Evolutionary conservation across 2,797 vertebrate species (phyloP), one percentile per base, ranked within the genome.

Genomic region (Pseudopleuronectes americanus): DNA sequence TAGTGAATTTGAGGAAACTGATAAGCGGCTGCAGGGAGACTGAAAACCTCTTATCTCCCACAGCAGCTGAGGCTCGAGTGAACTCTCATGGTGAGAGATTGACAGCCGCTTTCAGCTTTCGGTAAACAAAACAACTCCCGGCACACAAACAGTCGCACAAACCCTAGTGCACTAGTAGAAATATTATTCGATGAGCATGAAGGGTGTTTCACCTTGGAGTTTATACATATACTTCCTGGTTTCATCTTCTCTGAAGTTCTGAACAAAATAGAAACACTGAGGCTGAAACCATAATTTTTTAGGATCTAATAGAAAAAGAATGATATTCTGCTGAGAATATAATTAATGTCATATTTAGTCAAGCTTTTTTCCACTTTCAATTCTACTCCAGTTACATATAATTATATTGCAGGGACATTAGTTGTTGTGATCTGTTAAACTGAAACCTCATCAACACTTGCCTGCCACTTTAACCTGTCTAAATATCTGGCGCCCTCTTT

Each of bases 61-160:
- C 45, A 21, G 55, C 63, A 61, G 73, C 80, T 1, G 9, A 81
- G 62, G 59, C 65, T 56, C 24, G 58, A 80, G 64, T 55, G 61
- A 64, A 76, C 67, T 73, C 69, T 65, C 64, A 36, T 7, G 49
- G 19, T 65, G 73, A 64, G 64, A 85, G 85, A 87, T 89, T 86
- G 89, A 64, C 64, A 51, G 68, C 77, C 66, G 33, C 74, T 91
- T 66, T 83, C 76, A 76, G 72, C 53, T 84, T 85, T 77, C 79
- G 58, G 62, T 84, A 84, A 56, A 80, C 75, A 71, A 74, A 77
- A 69, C 75, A 86, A 83, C 70, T 33, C 69, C 52, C 19, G 66
- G 7, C n/a, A 47, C 52, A 33, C n/a, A 38, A 7, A 66, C 65
- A 59, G 5, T 17, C 0, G 17, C 45, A 38, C 36, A 13, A 33